phyloP scores from a whole-genome alignment of 2,888 invertebrate species.

The Griposia aprilina region DNA sequence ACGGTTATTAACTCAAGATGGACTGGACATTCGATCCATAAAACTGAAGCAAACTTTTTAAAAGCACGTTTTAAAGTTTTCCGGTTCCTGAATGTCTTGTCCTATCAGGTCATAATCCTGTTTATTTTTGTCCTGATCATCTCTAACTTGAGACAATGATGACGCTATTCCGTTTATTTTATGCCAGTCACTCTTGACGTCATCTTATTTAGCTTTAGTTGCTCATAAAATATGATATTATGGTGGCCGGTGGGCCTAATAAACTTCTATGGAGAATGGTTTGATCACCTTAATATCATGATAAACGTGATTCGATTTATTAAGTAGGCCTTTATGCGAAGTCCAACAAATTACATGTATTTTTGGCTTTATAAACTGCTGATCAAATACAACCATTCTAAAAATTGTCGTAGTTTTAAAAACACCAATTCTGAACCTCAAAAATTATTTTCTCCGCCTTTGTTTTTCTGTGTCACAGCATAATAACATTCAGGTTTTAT shows the following conservation, averaged over 20 bases:
- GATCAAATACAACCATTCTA: not conserved
- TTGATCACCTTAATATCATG: not conserved
- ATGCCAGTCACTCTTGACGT: conserved; percentile 52
- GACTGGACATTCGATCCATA: conserved; percentile 15
- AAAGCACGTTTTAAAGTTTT: not conserved
- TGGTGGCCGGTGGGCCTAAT: not conserved
- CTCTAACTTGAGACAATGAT: conserved; percentile 25
- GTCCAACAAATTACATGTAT: not conserved
- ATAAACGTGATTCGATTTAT: not conserved
- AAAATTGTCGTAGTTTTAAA: conserved; percentile 8
- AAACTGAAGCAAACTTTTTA: not conserved
- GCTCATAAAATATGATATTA: conserved; percentile 24
- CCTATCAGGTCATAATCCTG: not conserved
- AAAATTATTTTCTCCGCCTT: conserved; percentile 1
- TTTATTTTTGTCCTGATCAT: conserved; percentile 34
- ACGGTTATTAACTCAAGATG: not conserved
- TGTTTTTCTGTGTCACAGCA: conserved; percentile 32
- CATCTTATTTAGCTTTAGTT: conserved; percentile 40
- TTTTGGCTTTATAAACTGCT: not conserved
- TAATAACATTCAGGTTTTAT: conserved; percentile 30
- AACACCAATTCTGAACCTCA: not conserved
- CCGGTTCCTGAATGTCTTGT: not conserved
- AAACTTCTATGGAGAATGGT: not conserved
- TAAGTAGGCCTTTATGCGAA: not conserved
- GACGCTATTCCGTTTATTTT: conserved; percentile 27